phyloP scores from a whole-genome alignment of 2,113 vertebrate species.

The Perca fluviatilis region DNA sequence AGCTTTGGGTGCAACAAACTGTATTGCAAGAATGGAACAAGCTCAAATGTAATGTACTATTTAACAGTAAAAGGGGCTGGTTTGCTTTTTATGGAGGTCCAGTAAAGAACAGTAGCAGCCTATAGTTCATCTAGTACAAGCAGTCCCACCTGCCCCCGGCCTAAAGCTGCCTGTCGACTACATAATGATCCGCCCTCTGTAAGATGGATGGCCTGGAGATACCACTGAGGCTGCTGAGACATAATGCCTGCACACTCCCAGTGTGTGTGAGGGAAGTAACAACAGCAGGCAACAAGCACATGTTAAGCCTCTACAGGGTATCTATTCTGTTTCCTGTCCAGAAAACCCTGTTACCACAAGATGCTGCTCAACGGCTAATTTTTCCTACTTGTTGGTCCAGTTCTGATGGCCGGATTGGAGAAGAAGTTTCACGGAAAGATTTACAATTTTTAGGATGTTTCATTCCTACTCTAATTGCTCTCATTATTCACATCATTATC shows the following conservation, averaged over 20 bases:
- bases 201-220: slow-evolving; percentile 83
- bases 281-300: slow-evolving; percentile 62
- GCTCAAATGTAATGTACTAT: slow-evolving; percentile 31
- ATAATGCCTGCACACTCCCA: slow-evolving; percentile 44
- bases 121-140: slow-evolving; percentile 70
- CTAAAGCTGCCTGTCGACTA: slow-evolving; percentile 77
- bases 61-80: slow-evolving; percentile 35
- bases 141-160: slow-evolving; percentile 69
- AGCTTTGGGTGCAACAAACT: slow-evolving; percentile 38
- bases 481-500: slow-evolving; percentile 54
- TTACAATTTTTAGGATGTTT: slow-evolving; percentile 26
- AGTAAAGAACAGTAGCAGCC: slow-evolving; percentile 63
- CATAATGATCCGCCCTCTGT: slow-evolving; percentile 81
- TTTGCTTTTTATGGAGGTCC: slow-evolving; percentile 58
- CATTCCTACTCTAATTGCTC: slow-evolving; percentile 14
- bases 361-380: slow-evolving; percentile 47
- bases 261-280: slow-evolving; percentile 62
- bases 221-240: slow-evolving; percentile 66
- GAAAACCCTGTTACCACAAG: slow-evolving; percentile 41
- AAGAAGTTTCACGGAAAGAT: slow-evolving; percentile 11
- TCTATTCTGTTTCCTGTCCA: slow-evolving; percentile 54
- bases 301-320: slow-evolving; percentile 49
- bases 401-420: not conserved
- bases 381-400: slow-evolving; percentile 33
- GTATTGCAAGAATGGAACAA: slow-evolving; percentile 32